A percentile compares a stretch with the other conserved stretches of the same genome.
These are phyloP conservation scores for Patella caerulea DNA, from an alignment of 2,888 invertebrate species.

Conservation along the genomic window DNA sequence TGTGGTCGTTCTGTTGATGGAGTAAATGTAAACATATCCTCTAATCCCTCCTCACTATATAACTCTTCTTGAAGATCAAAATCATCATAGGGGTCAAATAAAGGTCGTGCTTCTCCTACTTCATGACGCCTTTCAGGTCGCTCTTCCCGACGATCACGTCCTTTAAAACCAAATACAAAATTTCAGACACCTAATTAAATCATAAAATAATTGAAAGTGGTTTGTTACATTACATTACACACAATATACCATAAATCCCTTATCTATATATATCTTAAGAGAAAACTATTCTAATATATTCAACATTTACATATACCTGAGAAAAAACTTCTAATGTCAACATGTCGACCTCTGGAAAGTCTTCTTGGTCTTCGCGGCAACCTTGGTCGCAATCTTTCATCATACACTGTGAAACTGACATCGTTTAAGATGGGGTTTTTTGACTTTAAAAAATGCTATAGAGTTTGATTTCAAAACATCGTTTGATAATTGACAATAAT, in stretches of 20 bases:
- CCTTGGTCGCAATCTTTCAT: slow-evolving; percentile 46
- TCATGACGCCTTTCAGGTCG: slow-evolving; percentile 70
- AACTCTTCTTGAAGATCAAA: slow-evolving; percentile 66
- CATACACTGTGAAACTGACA: too few relatives aligned
- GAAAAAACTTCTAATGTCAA: slow-evolving; percentile 67
- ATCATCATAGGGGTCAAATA: slow-evolving; percentile 63
- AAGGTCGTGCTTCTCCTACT: slow-evolving; percentile 68
- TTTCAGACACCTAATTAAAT: too few relatives aligned
- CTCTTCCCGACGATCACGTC: slow-evolving; percentile 26
- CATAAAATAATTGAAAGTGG: too few relatives aligned
- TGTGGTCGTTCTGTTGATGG: slow-evolving; percentile 37
- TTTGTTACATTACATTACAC: too few relatives aligned
- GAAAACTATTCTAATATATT: background rate
- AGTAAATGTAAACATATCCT: slow-evolving; percentile 55
- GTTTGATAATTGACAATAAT: too few relatives aligned
- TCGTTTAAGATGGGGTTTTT: too few relatives aligned
- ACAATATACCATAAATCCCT: too few relatives aligned
- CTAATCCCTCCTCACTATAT: slow-evolving; percentile 62
- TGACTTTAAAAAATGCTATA: too few relatives aligned
- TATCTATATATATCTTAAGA: background rate
- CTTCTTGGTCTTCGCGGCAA: slow-evolving; percentile 54
- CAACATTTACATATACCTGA: slow-evolving; percentile 26
- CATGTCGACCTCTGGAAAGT: slow-evolving; percentile 53
- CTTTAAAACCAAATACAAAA: too few relatives aligned
- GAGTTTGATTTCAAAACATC: too few relatives aligned